Evolutionary conservation across 2,888 invertebrate genomes (phyloP), one percentile per base, ranked within the genome.

Genomic region (Tetanocera ferruginea): DNA sequence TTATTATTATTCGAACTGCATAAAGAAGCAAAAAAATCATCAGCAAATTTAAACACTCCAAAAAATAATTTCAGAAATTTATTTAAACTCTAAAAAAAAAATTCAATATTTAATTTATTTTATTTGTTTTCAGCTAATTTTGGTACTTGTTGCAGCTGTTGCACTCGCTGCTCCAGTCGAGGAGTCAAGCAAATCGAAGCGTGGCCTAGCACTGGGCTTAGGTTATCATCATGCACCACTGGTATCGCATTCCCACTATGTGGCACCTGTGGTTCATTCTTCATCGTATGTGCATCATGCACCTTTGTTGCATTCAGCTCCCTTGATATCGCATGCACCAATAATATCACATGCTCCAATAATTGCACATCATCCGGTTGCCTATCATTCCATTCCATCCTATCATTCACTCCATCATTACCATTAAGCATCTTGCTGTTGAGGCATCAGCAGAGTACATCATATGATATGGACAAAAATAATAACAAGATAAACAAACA

Each of bases 161-260:
- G 83, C 84, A 49, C 73, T 85, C 80, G 86, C 86, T 74, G 88
- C 88, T 57, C 86, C 88, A 49, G 78, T 80, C 4, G 85, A 82
- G 0, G 84, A 86, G 72, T 72, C 85, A 1, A 81, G 80, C 8
- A 88, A 88, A 83, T 78, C 83, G 4, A 88, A 88, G 78, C 87
- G 88, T 14, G 88, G 88, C 28, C 78, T 88, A 49, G 72, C 85
- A 0, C 78, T 89, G 9, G 87, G 88, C 0, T 70, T 88, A 4
- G 89, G 88, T 19, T 85, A 86, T 51, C 83, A 85, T 73, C 88
- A 88, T 76, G 83, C 87, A 19, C 88, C 89, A 5, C 8, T 84
- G 0, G 51, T 88, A 11, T 82, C 88, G 52, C 86, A 86, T 37
- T 85, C 88, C 14, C 86, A 82, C 66, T 84, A 84, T 69, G 82